These are phyloP conservation scores for Hirtodrosophila confusa DNA, from an alignment of 2,888 invertebrate species.

Conservation along the genomic window DNA sequence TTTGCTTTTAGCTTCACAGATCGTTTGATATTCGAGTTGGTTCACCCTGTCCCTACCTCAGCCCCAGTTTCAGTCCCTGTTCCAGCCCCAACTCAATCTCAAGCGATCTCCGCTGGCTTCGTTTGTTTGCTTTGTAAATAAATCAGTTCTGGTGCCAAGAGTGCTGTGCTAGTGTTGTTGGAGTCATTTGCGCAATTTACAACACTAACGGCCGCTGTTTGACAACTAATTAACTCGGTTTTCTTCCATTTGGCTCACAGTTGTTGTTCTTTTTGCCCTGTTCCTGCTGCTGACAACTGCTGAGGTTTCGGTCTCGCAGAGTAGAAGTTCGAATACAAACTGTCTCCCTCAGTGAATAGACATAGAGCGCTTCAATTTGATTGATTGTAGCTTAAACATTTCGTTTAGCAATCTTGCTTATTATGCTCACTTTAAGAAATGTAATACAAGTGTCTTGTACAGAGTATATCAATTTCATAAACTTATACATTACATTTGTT, in stretches of 20 bases:
- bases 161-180: conserved; percentile 38
- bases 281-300: background rate
- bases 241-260: conserved; percentile 18
- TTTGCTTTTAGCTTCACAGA: conserved; percentile 68
- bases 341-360: no score
- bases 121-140: conserved; percentile 73
- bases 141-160: conserved; percentile 53
- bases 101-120: conserved; percentile 17
- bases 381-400: no score
- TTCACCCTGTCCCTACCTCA: background rate
- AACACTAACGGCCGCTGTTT: conserved; percentile 69
- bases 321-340: background rate
- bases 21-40: conserved; percentile 70
- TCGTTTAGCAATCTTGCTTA: no score
- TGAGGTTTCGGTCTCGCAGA: background rate
- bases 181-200: conserved; percentile 71
- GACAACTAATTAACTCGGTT: conserved; percentile 74
- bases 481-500: no score
- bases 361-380: no score
- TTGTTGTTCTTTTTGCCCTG: background rate
- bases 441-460: no score
- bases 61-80: background rate
- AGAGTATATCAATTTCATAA: no score
- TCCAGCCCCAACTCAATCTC: no score
- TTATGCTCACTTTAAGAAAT: no score